Base-by-base conservation (phyloP, 2,113 vertebrate species). In the Scytalopus superciliaris region DNA sequence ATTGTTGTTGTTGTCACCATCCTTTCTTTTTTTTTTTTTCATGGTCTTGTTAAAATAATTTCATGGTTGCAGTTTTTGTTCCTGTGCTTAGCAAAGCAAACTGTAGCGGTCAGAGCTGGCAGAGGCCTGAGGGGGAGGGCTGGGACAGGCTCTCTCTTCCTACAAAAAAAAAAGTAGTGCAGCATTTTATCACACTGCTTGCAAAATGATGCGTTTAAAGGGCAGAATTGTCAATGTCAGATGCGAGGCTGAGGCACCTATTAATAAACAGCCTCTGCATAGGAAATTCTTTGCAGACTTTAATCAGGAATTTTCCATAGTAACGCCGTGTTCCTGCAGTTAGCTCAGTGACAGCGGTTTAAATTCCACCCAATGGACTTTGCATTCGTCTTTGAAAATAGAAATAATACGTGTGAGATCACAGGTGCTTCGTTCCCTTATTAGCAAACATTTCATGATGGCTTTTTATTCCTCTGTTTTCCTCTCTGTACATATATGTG, bases 241-340 rank as follows among this genome's bases (percentile, higher is more conserved):
- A 96, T 59, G 40, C 49, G 45, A 97, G 96, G 94, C 95, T 94
- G 89, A 95, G 90, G 87, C 53, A 74, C 88, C 95, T 97, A 93
- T 98, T 98, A 98, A 97, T 98, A 98, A 97, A 98, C 82, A 94
- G 95, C 95, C 42, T 42, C 96, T 94, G 96, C 97, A 96, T 90
- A 94, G 95, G 96, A 97, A 96, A 97, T 96, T 96, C 97, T 96
- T 94, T 85, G 90, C 92, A 97, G 94, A 96, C 96, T 97, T 96
- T 95, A 96, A 97, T 97, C 96, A 90, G 97, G 95, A 98, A 97
- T 98, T 98, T 98, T 98, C 97, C 97, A 97, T 96, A 96, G 97
- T 97, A 97, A 97, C 96, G 6, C 25, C 2, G 80, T 95, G 96
- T 97, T 97, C 97, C 97, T 94, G 91, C 47, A 55, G 96, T 82